These are phyloP conservation scores for Campaea margaritaria DNA, from an alignment of 2,888 invertebrate species.

Conservation along the genomic window DNA sequence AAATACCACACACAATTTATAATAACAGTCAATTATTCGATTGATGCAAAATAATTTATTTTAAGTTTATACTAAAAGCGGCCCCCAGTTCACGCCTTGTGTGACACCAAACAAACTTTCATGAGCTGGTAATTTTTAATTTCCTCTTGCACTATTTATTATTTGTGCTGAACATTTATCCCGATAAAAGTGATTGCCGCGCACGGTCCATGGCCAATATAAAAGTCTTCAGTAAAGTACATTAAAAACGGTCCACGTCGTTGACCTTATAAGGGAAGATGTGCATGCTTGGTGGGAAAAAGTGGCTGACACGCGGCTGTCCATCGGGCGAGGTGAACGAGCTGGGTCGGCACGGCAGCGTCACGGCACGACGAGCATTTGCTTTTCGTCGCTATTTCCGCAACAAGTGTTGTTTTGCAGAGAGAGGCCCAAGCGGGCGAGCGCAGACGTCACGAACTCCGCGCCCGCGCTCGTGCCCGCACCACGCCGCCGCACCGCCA, in stretches of 20 bases:
- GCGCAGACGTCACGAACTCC: conserved; percentile 41
- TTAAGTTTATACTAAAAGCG: conserved; percentile 1
- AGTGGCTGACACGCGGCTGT: conserved; percentile 46
- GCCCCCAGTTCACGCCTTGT: conserved; percentile 3
- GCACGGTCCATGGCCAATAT: too few relatives aligned
- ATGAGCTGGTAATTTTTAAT: background rate
- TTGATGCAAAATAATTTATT: background rate
- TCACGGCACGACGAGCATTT: conserved; percentile 61
- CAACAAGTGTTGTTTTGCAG: conserved; percentile 83
- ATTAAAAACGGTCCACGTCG: too few relatives aligned
- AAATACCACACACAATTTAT: background rate
- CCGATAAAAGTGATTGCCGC: background rate
- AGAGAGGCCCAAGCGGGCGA: conserved; percentile 75
- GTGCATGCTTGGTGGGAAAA: conserved; percentile 39
- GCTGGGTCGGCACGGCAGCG: conserved; percentile 51
- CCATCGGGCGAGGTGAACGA: conserved; percentile 60
- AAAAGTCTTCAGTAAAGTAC: too few relatives aligned
- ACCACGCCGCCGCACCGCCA: conserved; percentile 13
- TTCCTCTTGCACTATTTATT: background rate
- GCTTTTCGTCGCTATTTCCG: conserved; percentile 81
- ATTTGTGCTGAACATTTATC: background rate
- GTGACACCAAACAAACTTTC: background rate
- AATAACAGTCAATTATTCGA: background rate
- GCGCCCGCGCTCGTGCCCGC: conserved; percentile 6
- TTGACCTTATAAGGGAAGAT: background rate